Evolutionary conservation across 2,888 invertebrate species (phyloP), one percentile per base, ranked within the genome.

Genomic region (Diachrysia chrysitis): DNA sequence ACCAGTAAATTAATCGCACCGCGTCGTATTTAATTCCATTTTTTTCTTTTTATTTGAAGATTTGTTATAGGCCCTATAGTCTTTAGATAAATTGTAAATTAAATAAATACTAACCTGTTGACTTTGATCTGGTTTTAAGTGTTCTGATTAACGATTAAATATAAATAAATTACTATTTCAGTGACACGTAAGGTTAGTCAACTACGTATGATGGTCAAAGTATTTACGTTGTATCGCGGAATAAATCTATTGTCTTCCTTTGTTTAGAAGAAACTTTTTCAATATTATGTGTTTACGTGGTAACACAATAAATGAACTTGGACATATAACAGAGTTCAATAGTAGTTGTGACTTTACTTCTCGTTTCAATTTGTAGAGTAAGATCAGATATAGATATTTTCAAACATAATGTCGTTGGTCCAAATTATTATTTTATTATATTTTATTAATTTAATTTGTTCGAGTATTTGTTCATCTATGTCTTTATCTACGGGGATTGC

Each of bases 371-470:
- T 32, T 42, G 14, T 17, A 48, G 14, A 53, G 17, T n/a, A 9
- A 0, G 17, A 46, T 2, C 4, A 25, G 25, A 25, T 19, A n/a
- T 25, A 9, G 14, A 19, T n/a, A 16, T 14, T 16, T 5, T 35
- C 9, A 54, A 46, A 10, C 25, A 63, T 2, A 58, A 73, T 73
- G 73, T 60, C 63, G 9, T 29, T 66, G n/a, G n/a, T 54, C 1
- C 37, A 66, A 7, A 63, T 17, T 32, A 35, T 14, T 35, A 16
- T 25, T 25, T 23, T 14, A 16, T 12, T 60, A 21, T 46, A 70
- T n/a, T 58, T 29, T 14, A 14, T 63, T 1, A 60, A 58, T 42
- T 32, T 54, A 16, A 0, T 32, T 25, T 9, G 48, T 60, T 32
- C 23, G 21, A 54, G 32, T 51, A 37, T 60, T 4, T 42, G 48